Base-by-base conservation (phyloP, 1,140 invertebrate genomes). In the Pararge aegeria region DNA sequence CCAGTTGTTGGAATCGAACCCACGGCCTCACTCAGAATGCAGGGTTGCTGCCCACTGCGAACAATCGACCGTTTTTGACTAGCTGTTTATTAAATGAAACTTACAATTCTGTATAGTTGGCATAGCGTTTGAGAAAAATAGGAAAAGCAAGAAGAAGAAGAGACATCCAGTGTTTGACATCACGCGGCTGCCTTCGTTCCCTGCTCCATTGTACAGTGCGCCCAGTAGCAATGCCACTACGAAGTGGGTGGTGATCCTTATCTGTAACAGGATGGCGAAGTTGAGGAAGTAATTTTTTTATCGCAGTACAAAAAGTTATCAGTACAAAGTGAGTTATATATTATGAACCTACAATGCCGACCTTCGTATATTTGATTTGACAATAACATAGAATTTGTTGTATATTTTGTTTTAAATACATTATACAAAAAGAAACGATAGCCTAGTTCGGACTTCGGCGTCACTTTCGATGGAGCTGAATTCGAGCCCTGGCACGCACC, bases 111-210 rank as follows among this genome's bases (percentile, higher is more conserved):
- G 91, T 51, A 97, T 94, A 29, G 96, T 96, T 1, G 96, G 96
- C 96, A 97, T 97, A 0, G 96, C 92, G 66, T 96, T 96, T 2
- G 95, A 94, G 70, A 97, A 97, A 88, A 96, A 97, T 0, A 97
- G 86, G 78, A 98, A 97, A 12, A 98, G 85, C 46, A 97, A 84
- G 56, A 95, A 93, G 78, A 97, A 97, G 84, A 97, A 97, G 13
- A 97, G 78, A 68, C 94, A 96, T 24, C 95, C 94, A 3, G 94
- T 92, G 73, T 98, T 98, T 72, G 95, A 95, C 27, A 93, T 91
- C 0, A 94, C 92, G 79, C 96, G 95, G 24, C 89, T 91, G 0
- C 94, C 96, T 61, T 97, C 95, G 55, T 93, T 92, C 3, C 97
- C 96, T 54, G 96, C 95, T 59, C 95, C 91, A 70, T 94, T 93